Base-by-base conservation (phyloP, 2,797 vertebrate genomes). In the Pseudotriccus pelzelni region DNA sequence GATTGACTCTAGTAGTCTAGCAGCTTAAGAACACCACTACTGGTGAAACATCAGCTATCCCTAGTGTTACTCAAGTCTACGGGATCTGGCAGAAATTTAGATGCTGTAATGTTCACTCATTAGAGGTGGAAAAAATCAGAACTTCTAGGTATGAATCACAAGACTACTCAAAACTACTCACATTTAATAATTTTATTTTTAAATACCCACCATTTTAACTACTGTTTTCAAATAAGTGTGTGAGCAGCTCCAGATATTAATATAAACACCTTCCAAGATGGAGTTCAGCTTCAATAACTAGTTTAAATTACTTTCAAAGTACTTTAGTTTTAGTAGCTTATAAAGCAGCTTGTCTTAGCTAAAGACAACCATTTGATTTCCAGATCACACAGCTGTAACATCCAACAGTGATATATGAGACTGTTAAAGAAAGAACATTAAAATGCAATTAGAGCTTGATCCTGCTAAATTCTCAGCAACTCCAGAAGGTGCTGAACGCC, bases 381-480 rank as follows among this genome's bases (percentile, higher is more conserved):
- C 69, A 83, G 76, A 91, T 89, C 79, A 85, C 73, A 93, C 27
- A 59, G 36, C 59, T 59, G 47, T 43, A 91, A 93, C 53, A 85
- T 87, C 63, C 44, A 82, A 76, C 34, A 91, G 79, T 80, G 79
- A 80, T 85, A 47, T 77, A 28, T 44, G 70, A 76, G 34, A 63
- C 66, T 50, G 55, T 58, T 87, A 73, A n/a, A 81, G 58, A 86
- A 90, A 94, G 41, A 92, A 70, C 66, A 90, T 81, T 90, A 93
- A 93, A 94, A 90, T 37, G 70, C 67, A 92, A 78, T 92, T 87
- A 93, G 67, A 58, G 28, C 16, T 83, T 74, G 64, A 90, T 83
- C 36, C 64, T 77, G 79, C 32, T 89, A 74, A 62, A 87, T 84
- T 93, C 64, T 67, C 90, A 63, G 56, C 76, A 67, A 23, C 34